These are phyloP conservation scores for Orcinus orca DNA, from an alignment of 2,113 vertebrate genomes.

Conservation along the genomic window DNA sequence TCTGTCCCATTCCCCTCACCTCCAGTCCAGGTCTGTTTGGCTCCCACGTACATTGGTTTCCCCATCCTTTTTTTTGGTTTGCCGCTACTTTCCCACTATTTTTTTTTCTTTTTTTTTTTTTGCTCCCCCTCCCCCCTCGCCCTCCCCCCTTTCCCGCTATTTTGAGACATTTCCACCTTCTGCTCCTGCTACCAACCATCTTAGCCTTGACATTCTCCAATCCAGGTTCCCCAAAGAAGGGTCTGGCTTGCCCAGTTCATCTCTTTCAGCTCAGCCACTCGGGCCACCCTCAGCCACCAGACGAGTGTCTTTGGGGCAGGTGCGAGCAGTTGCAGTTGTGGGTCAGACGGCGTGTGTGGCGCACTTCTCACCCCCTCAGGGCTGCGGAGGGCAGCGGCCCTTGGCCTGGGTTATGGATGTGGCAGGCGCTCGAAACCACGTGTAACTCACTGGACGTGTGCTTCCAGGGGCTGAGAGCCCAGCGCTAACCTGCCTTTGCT, in stretches of 20 bases:
- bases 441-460: fast-evolving
- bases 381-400: neutral
- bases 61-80: fast-evolving
- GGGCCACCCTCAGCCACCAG: neutral
- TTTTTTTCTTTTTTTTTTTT: too few species aligned
- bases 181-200: neutral
- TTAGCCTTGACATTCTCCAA: neutral
- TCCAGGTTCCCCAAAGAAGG: neutral
- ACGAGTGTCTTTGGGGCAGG: neutral
- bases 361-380: fast-evolving
- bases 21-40: neutral
- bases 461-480: neutral
- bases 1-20: neutral
- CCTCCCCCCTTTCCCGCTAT: neutral
- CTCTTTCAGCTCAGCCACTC: neutral
- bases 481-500: slow-evolving; percentile 11
- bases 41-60: neutral
- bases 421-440: neutral
- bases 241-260: neutral
- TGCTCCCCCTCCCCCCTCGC: too few species aligned
- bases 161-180: neutral
- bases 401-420: fast-evolving
- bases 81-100: neutral
- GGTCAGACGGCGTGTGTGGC: fast-evolving
- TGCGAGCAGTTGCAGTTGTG: fast-evolving